A percentile compares a stretch with the other conserved stretches of the same genome.
Evolutionary conservation across 2,797 vertebrate species (phyloP).

Genomic region (Atherinosoma microstoma): DNA sequence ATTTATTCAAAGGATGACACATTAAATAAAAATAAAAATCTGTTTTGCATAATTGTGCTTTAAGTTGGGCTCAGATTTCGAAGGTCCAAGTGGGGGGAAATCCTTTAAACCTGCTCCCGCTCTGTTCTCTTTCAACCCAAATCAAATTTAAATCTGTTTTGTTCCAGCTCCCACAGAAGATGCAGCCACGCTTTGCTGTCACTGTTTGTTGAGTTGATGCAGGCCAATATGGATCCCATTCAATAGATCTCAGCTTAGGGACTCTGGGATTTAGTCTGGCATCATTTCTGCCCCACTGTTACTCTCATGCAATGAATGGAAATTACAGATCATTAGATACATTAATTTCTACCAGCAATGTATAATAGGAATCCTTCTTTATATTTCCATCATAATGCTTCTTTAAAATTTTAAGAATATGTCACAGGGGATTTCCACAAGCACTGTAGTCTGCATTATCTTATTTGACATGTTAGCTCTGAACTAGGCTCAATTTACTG

Average conservation of each 20-base stretch:
- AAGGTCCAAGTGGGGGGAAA: neutral
- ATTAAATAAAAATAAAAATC: neutral
- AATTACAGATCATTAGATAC: constrained; percentile 62
- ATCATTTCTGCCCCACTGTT: constrained; percentile 44
- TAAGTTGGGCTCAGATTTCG: neutral
- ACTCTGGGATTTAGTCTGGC: constrained; percentile 60
- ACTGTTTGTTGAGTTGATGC: constrained; percentile 56
- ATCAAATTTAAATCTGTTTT: constrained; percentile 54
- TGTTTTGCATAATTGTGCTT: constrained; percentile 9
- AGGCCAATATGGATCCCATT: constrained; percentile 54
- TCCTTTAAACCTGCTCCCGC: constrained; percentile 4
- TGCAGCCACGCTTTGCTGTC: constrained; percentile 54
- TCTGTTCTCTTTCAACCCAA: constrained; percentile 34
- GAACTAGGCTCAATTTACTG: constrained; percentile 61
- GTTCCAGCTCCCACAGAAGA: constrained; percentile 49
- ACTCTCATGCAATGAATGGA: constrained; percentile 56
- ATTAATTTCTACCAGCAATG: constrained; percentile 33
- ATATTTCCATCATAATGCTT: constrained; percentile 60
- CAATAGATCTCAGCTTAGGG: constrained; percentile 60
- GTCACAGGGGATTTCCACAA: constrained; percentile 60
- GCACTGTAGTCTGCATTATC: constrained; percentile 61
- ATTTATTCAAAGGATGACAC: neutral
- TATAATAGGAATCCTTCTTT: constrained; percentile 31
- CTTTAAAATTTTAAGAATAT: constrained; percentile 53
- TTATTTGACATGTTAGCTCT: constrained; percentile 64